Evolutionary conservation across 2,113 vertebrate genomes (phyloP), one percentile per base, ranked within the genome.

Genomic region (Crocuta crocuta): DNA sequence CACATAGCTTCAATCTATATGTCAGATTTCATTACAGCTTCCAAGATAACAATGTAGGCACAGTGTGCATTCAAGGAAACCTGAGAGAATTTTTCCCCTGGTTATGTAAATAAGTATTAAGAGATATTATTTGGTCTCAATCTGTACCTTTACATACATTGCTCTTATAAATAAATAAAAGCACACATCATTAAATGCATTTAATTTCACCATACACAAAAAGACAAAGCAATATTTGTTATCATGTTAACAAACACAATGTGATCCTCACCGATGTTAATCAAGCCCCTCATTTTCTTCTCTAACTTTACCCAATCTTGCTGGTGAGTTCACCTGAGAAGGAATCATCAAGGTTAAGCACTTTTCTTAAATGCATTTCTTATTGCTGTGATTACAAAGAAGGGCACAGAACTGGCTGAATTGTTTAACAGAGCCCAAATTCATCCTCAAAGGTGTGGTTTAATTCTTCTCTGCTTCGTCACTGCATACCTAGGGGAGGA

Each of bases 151-250:
- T 81, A 35, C 12, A 45, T 71, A 66, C 4, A 53, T 24, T 87
- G 86, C 66, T 88, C 71, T 79, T 43, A 80, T 48, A 94, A 94
- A 88, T 89, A 86, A 86, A 81, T 89, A 97, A 79, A 58, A 53
- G 9, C 1, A 28, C 45, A 24, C 17, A 39, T 65, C 53, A 78
- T 66, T 78, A 82, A 91, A 68, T 84, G 70, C 43, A 76, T 21
- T 93, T 76, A 81, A 50, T 35, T 65, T 68, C 10, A 71, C 85
- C 35, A 23, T 50, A 53, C 1, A 39, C 15, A 73, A 89, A 78
- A 81, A 85, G 8, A 11, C 11, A 91, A 93, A 21, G 5, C 13
- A 86, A 26, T 43, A 23, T 91, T 70, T 91, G 21, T 23, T 79
- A 45, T 88, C n/a, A 71, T 48, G 21, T 85, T 85, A 65, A 55